Percentiles rank a stretch among this genome's conserved stretches.
phyloP scores from a whole-genome alignment of 2,888 invertebrate genomes.

The Athripsodes cinereus region DNA sequence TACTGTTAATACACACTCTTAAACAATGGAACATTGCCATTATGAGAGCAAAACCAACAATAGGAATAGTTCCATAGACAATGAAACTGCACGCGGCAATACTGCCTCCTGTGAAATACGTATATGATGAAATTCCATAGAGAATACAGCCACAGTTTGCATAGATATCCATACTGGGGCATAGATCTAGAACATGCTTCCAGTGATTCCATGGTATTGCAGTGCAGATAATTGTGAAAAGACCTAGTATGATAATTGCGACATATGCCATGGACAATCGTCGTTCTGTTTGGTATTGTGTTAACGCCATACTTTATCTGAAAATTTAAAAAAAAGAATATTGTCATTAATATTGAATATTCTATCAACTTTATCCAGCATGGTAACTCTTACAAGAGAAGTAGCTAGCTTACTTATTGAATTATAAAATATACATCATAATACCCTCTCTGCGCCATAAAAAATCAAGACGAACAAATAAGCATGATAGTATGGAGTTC shows the following conservation, averaged over 20 bases:
- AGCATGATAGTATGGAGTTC: too few relatives aligned
- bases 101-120: constrained; percentile 60
- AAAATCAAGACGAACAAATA: too few relatives aligned
- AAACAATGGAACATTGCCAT: constrained; percentile 64
- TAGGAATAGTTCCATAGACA: constrained; percentile 59
- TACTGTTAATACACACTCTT: constrained; percentile 57
- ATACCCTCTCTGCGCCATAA: too few relatives aligned
- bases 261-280: constrained; percentile 40
- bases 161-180: constrained; percentile 37
- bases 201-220: constrained; percentile 65
- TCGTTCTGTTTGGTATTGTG: constrained; percentile 42
- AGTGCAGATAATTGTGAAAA: constrained; percentile 43
- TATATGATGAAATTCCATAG: constrained; percentile 55
- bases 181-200: constrained; percentile 60
- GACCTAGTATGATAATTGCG: constrained; percentile 35
- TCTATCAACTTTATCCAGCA: too few relatives aligned
- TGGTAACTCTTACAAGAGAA: too few relatives aligned
- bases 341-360: too few relatives aligned
- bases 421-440: too few relatives aligned
- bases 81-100: constrained; percentile 60
- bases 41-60: constrained; percentile 56
- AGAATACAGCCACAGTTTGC: constrained; percentile 65
- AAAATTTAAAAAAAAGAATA: too few relatives aligned
- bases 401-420: too few relatives aligned
- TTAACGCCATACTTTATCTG: not conserved